Evolutionary conservation across 2,888 invertebrate genomes (phyloP), one percentile per base, ranked within the genome.

Genomic region (Tenthredo livida): DNA sequence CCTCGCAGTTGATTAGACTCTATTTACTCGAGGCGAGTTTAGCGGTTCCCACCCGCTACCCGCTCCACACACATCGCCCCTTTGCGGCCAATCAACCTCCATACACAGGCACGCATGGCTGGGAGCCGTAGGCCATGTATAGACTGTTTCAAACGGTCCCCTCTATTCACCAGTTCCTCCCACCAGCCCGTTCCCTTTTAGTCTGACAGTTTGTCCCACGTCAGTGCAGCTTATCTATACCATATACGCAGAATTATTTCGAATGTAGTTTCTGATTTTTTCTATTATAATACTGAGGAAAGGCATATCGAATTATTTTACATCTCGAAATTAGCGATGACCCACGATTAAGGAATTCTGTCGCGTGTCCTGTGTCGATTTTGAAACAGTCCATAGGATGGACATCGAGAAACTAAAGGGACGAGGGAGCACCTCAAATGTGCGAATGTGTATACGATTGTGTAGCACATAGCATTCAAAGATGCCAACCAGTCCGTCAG

Each of bases 71-170:
- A 33, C 82, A 83, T 83, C 83, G 83, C 83, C 91, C 91, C 91
- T 91, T 93, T 92, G 92, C 89, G 92, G 93, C 92, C 92, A 93
- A 93, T 93, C 92, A 93, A 91, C 90, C 90, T 90, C 92, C 91
- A 93, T 92, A 92, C 91, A 91, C 89, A 89, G 89, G 88, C 89
- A 90, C 92, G 91, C 90, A 90, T 89, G 90, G 85, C 86, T 85
- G 85, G 85, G 86, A 88, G 87, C 87, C 86, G 85, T 84, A 67
- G 83, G 47, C 37, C 80, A 80, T 50, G 80, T 80, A 80, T 80
- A 61, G 58, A 80, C 80, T 40, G 80, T 61, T 80, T 80, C 80
- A 61, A 83, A 67, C 67, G 70, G 54, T 67, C 83, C 83, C 83
- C 83, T 65, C 43, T 77, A 77, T 77, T 80, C 80, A 61, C 40